A percentile compares a stretch with the other conserved stretches of the same genome.
Conservation (phyloP, 2,888 invertebrate species). For the Eupeodes latifasciatus region DNA sequence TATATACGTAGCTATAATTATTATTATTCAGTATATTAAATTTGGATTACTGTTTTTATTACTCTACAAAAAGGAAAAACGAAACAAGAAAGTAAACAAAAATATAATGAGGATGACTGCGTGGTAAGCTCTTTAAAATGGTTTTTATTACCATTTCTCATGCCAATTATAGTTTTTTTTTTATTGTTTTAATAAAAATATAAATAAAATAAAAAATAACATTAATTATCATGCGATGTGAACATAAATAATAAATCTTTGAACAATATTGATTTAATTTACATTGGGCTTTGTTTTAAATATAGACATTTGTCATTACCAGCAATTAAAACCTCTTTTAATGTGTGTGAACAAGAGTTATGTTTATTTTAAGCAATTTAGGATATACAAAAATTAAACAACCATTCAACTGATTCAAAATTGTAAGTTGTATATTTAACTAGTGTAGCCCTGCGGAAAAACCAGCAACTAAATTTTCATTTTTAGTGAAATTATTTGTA, state of each 20-base stretch:
- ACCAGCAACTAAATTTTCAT: no score
- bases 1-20: neutral
- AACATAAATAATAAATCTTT: neutral
- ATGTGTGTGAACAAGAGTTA: no score
- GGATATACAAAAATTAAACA: no score
- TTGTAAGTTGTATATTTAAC: no score
- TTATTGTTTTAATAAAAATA: no score
- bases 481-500: no score
- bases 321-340: no score
- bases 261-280: neutral
- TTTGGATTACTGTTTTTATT: neutral
- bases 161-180: neutral
- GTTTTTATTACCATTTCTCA: conserved; percentile 4
- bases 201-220: conserved; percentile 1
- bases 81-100: neutral
- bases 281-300: neutral
- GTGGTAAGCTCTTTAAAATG: neutral
- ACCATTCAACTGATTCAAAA: no score
- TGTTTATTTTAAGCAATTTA: no score
- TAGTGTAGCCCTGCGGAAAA: no score
- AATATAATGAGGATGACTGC: neutral
- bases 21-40: conserved; percentile 13
- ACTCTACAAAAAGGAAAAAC: neutral
- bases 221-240: conserved; percentile 3
- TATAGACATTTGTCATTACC: no score